Evolutionary conservation across 2,113 vertebrate species (phyloP), one percentile per base, ranked within the genome.

Genomic region (Mixornis gularis): DNA sequence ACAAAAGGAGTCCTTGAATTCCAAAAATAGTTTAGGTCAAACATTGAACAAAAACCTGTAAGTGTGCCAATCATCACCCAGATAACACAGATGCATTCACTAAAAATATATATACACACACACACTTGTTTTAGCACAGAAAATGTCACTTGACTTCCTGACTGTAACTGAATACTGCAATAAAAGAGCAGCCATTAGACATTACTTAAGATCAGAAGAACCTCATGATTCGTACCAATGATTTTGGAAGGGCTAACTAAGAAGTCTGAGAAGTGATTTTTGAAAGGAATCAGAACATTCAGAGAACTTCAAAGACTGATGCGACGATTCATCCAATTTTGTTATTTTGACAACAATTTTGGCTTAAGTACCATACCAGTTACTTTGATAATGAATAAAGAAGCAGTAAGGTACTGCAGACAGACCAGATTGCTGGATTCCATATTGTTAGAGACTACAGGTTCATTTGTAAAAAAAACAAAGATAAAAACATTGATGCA

Each of bases 121-220:
- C 27, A 30, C 32, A 40, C 72, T 95, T 77, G 30, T 64, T 94
- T 85, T 91, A 94, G 84, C 63, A 89, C 78, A 82, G 70, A 86
- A 95, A 82, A 60, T 58, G 38, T 94, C 62, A 79, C 82, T 72
- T 92, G 81, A 91, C 91, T 85, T 92, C 80, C 85, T 62, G 70
- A 94, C 89, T 69, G 91, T 72, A 94, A 94, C 84, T 24, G 34
- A 95, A 92, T 32, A 76, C 41, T 1, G 34, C 68, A 93, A 58
- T 91, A 64, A 92, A 91, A 64, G 62, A 91, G 41, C 0, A 0
- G 20, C 49, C 62, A 82, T 79, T 83, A 89, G 81, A 87, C 55
- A 1, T 62, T 53, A 93, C 36, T 86, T 79, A 63, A 94, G 58
- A 92, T 56, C 65, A 87, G n/a, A 91, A 91, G 53, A 92, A 92